Evolutionary conservation across 2,797 vertebrate species (phyloP).

Genomic region (Notoglanidium macrostoma): DNA sequence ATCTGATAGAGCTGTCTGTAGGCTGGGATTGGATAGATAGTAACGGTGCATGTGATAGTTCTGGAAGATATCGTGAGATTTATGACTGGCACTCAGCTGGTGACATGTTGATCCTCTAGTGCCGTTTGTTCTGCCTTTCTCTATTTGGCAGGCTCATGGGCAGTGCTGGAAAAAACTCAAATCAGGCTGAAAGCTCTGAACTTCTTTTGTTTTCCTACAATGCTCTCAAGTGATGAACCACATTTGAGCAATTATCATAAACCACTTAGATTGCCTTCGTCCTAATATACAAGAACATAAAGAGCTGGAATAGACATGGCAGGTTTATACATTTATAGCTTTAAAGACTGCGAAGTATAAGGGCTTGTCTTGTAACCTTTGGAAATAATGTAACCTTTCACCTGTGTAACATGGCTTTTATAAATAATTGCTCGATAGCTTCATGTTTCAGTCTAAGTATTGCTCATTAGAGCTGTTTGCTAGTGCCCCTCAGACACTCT

Average conservation of each 20-base stretch:
- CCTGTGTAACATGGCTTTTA: constrained; percentile 6
- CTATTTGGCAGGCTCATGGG: constrained; percentile 49
- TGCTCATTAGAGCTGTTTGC: constrained; percentile 45
- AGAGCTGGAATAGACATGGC: constrained; percentile 14
- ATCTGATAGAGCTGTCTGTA: constrained; percentile 38
- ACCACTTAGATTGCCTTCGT: neutral
- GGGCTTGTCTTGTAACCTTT: neutral
- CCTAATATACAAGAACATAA: neutral
- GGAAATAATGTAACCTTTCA: constrained; percentile 20
- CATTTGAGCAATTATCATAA: constrained; percentile 45
- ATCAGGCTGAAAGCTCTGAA: constrained; percentile 31
- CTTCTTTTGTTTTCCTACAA: constrained; percentile 23
- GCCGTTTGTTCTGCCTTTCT: constrained; percentile 43
- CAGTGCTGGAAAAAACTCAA: constrained; percentile 34
- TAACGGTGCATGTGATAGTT: constrained; percentile 25
- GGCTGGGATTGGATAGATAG: constrained; percentile 7
- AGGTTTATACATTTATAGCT: neutral
- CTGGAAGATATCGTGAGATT: constrained; percentile 51
- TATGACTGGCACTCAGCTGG: constrained; percentile 51
- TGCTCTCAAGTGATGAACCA: constrained; percentile 31
- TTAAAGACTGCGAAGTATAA: neutral
- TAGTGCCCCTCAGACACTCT: constrained; percentile 24
- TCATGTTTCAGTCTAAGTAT: constrained; percentile 32
- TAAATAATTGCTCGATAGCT: constrained; percentile 31
- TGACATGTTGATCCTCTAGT: constrained; percentile 51